Conservation (phyloP, 2,113 vertebrate genomes). For the Pelecanus crispus region DNA sequence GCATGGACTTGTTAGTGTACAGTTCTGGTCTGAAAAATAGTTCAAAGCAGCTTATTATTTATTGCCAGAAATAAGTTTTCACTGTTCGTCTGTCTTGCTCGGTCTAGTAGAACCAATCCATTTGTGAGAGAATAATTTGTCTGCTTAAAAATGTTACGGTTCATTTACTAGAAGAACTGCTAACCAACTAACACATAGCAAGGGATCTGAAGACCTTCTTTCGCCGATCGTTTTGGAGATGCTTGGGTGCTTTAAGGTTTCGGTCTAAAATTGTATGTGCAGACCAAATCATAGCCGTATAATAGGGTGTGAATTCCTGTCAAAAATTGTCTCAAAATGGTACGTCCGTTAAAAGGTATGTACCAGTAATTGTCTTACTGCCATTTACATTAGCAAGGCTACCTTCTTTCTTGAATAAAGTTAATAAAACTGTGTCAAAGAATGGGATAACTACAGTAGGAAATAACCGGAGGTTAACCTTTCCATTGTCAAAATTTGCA, state of each 20-base stretch:
- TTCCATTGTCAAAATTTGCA: neutral
- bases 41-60: neutral
- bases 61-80: neutral
- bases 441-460: neutral
- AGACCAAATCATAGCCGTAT: neutral
- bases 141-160: neutral
- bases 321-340: neutral
- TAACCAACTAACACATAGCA: neutral
- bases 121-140: neutral
- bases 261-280: neutral
- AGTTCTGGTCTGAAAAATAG: neutral
- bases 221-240: neutral
- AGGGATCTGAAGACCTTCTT: neutral
- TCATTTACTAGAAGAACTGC: neutral
- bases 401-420: neutral
- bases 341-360: rapidly evolving
- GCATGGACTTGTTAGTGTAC: neutral
- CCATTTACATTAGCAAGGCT: neutral
- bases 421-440: neutral
- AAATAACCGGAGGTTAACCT: neutral
- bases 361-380: rapidly evolving
- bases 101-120: neutral
- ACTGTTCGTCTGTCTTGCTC: neutral
- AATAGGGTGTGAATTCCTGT: neutral
- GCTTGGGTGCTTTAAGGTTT: neutral